Evolutionary conservation across 1,140 invertebrate genomes (phyloP).

Genomic region (Formica selysi): DNA sequence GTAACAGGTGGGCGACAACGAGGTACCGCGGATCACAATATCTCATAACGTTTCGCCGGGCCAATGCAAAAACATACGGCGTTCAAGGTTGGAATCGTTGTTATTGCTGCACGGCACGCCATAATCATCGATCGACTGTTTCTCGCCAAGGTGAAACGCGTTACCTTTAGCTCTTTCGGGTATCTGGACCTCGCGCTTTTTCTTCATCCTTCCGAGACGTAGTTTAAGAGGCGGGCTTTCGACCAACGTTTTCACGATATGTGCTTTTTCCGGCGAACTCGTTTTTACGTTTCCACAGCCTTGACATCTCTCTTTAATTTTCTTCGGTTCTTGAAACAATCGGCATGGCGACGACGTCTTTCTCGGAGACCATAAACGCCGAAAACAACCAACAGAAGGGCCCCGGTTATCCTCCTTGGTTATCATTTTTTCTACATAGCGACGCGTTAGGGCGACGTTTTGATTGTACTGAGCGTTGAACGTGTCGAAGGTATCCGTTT

Average conservation of each 20-base stretch:
- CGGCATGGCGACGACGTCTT: not conserved
- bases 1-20: constrained; percentile 52
- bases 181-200: not conserved
- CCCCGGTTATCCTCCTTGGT: not conserved
- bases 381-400: not conserved
- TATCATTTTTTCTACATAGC: not conserved
- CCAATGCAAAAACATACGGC: constrained; percentile 34
- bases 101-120: constrained; percentile 48
- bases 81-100: constrained; percentile 50
- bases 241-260: no score
- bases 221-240: not conserved
- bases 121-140: constrained; percentile 49
- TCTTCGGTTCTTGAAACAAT: not conserved
- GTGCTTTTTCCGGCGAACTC: not conserved
- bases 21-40: constrained; percentile 28
- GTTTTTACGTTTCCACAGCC: not conserved
- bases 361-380: not conserved
- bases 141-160: constrained; percentile 38
- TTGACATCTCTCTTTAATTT: not conserved
- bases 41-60: not conserved
- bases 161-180: constrained; percentile 19
- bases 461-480: not conserved
- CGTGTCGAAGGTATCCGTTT: constrained; percentile 20
- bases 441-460: not conserved
- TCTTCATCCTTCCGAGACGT: not conserved